phyloP scores from a whole-genome alignment of 2,797 vertebrate species.

The Mormyrops attenuatus region DNA sequence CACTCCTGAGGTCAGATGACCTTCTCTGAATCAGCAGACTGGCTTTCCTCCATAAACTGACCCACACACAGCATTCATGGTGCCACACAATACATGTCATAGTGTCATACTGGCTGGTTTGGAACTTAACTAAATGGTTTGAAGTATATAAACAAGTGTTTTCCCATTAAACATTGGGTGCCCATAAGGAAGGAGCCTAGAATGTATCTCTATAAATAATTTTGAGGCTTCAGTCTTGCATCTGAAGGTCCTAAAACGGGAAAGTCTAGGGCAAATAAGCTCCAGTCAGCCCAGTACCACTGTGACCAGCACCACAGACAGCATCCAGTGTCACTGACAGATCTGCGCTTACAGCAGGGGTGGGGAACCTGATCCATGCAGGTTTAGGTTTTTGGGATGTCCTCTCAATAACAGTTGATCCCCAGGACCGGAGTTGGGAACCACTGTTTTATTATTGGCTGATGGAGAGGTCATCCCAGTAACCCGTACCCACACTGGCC shows the following conservation, averaged over 20 bases:
- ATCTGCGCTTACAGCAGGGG: not conserved
- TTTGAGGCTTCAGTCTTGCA: not conserved
- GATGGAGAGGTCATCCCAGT: not conserved
- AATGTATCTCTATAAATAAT: not conserved
- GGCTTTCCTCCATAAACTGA: not conserved
- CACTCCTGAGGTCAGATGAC: not conserved
- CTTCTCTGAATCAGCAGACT: not conserved
- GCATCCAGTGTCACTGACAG: not conserved
- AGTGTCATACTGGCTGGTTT: too few relatives aligned
- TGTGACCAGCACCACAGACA: not conserved
- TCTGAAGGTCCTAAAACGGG: not conserved
- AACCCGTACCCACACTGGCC: not conserved
- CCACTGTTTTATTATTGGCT: not conserved
- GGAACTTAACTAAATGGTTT: not conserved
- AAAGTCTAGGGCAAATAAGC: not conserved
- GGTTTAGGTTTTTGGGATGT: not conserved
- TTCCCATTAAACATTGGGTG: not conserved
- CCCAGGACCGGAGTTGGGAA: not conserved
- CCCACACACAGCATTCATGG: conserved; percentile 23
- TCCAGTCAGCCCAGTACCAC: not conserved
- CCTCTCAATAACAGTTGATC: not conserved
- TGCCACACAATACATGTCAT: not conserved
- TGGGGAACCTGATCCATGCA: not conserved
- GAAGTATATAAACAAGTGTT: not conserved
- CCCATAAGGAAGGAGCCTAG: not conserved